A percentile compares a stretch with the other conserved stretches of the same genome.
phyloP scores from a whole-genome alignment of 2,113 vertebrate genomes.

The Clarias batrachus region DNA sequence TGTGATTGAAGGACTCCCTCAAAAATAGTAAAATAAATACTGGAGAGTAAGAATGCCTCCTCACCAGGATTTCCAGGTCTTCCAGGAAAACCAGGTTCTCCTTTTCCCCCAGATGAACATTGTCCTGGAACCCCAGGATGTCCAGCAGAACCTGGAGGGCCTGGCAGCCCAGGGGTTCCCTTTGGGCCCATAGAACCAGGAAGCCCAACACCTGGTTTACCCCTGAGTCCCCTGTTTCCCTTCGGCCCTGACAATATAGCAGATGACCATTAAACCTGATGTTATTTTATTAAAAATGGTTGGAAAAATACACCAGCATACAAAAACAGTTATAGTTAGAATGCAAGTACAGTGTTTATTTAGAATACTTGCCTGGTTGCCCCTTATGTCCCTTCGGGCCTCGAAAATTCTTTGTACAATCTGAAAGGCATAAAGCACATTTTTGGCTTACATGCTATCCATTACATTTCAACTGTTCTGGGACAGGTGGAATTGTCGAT shows the following conservation, averaged over 20 bases:
- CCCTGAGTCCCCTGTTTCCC: conserved; percentile 16
- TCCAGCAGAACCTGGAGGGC: conserved; percentile 7
- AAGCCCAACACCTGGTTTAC: neutral
- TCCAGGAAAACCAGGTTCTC: conserved; percentile 25
- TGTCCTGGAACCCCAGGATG: conserved; percentile 56
- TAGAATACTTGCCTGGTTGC: conserved; percentile 58
- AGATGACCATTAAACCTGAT: neutral
- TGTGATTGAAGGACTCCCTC: neutral
- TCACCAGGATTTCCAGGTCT: conserved; percentile 26
- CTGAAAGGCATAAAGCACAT: neutral
- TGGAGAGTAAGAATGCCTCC: neutral
- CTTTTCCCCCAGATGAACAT: conserved; percentile 20
- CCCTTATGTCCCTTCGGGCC: conserved; percentile 60
- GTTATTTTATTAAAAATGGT: neutral
- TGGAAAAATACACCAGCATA: neutral
- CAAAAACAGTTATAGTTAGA: neutral
- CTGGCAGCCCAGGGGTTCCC: conserved; percentile 4
- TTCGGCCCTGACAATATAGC: conserved; percentile 22
- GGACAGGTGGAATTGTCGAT: neutral
- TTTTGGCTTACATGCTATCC: neutral
- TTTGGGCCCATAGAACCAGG: conserved; percentile 12
- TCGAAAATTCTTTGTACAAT: conserved; percentile 11
- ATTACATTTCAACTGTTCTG: neutral
- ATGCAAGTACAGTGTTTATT: neutral
- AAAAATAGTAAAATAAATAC: neutral